Base-by-base conservation (phyloP, 2,888 invertebrate species). In the Eupithecia tripunctaria region DNA sequence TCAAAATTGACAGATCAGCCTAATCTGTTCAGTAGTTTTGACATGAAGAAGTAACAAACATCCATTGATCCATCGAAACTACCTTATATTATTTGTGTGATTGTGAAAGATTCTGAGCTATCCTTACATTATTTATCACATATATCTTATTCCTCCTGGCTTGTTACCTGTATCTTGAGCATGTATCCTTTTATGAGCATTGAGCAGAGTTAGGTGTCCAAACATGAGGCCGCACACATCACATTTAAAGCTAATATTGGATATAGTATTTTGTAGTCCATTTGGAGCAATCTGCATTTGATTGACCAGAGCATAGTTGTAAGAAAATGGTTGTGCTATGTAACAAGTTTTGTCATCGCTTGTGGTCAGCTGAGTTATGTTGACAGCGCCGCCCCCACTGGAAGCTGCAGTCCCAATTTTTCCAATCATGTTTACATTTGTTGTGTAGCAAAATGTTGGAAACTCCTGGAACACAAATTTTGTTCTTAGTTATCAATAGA, bases 161-260 rank as follows among this genome's bases (percentile, higher is more conserved):
- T 56, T 4, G 4, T 25, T 70, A 88, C 95, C 95, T 82, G 95
- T 91, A 79, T 95, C 96, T 81, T 95, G 95, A 74, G 96, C 96
- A 86, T 97, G 97, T 84, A 97, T 96, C 80, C 97, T 95, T 92
- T 98, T 98, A 89, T 98, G 98, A 84, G 98, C 97, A 91, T 97
- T 97, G n/a, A 98, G 91, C 73, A 97, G 89, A 65, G 97, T 96
- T 78, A 97, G 95, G 86, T 98, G 97, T 1, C 97, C 97, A 88
- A 98, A 98, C 95, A 97, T 97, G 75, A 97, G 93, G 63, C 97
- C 97, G 85, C 98, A 98, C 12, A 97, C 97, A 89, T 98, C 98
- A 90, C 98, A 98, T 91, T 98, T 98, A 88, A 97, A 98, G 81
- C 97, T 97, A 36, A 97, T 97, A 85, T 97, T 97, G 21, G 97